Percentiles rank a stretch among this genome's conserved stretches.
Evolutionary conservation across 2,888 invertebrate species (phyloP).

Genomic region (Zygogramma bicolorata): DNA sequence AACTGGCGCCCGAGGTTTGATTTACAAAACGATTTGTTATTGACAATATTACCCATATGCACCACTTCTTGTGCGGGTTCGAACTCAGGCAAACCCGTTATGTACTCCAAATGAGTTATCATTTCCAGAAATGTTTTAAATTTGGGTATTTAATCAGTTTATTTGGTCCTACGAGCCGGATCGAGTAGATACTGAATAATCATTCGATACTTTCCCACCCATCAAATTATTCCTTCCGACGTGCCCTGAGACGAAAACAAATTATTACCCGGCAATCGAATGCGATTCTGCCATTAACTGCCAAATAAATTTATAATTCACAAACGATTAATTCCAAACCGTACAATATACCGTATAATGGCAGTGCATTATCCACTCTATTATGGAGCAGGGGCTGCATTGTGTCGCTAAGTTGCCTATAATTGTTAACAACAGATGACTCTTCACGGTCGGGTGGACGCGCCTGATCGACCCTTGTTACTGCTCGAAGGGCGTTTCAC

Average conservation of each 20-base stretch:
- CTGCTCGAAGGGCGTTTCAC: constrained; percentile 19
- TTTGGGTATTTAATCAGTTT: no score
- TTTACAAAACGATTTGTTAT: no score
- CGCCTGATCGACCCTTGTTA: neutral
- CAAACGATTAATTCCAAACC: constrained; percentile 64
- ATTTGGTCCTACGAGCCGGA: neutral
- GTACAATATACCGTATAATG: constrained; percentile 62
- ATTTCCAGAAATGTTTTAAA: no score
- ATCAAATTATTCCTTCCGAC: neutral
- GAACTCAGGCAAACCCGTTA: no score
- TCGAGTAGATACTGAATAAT: no score
- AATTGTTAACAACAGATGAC: constrained; percentile 67
- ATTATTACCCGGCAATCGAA: constrained; percentile 46
- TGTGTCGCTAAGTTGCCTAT: constrained; percentile 66
- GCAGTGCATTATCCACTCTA: constrained; percentile 63
- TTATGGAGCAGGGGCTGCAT: constrained; percentile 64
- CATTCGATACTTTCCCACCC: no score
- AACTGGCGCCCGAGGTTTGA: no score
- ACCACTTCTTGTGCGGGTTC: no score
- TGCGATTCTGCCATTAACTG: constrained; percentile 51
- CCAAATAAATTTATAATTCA: constrained; percentile 65
- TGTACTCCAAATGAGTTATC: no score
- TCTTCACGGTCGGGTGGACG: constrained; percentile 59
- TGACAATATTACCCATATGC: no score
- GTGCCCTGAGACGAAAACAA: constrained; percentile 26